phyloP scores from a whole-genome alignment of 2,888 invertebrate genomes.

The Lasioglossum leucozonium region DNA sequence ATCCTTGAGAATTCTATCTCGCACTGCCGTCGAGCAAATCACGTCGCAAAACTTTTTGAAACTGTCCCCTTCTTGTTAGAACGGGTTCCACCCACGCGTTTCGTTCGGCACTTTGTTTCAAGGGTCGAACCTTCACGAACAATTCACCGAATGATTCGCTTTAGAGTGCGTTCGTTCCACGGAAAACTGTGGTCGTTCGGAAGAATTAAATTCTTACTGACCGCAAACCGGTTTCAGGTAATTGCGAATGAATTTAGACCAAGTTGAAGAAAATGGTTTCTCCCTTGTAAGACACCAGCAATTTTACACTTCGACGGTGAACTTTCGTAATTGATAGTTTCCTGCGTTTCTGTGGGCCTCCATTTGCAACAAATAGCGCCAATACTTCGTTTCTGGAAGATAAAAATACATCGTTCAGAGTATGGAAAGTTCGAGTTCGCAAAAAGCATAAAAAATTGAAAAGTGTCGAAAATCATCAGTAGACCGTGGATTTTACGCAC shows the following conservation, averaged over 20 bases:
- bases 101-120: slow-evolving; percentile 15
- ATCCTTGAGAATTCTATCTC: slow-evolving; percentile 21
- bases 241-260: slow-evolving; percentile 34
- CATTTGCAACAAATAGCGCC: not conserved
- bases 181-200: slow-evolving; percentile 35
- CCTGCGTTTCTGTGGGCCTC: not conserved
- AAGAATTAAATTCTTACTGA: slow-evolving; percentile 36
- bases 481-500: no score
- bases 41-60: slow-evolving; percentile 19
- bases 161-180: slow-evolving; percentile 8
- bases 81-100: slow-evolving; percentile 37
- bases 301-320: not conserved
- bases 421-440: not conserved
- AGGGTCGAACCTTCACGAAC: slow-evolving; percentile 20
- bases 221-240: slow-evolving; percentile 44
- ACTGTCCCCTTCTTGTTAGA: not conserved
- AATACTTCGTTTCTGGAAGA: not conserved
- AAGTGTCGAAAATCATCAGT: no score
- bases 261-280: slow-evolving; percentile 10
- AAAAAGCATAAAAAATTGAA: no score
- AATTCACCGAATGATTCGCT: slow-evolving; percentile 20
- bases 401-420: not conserved
- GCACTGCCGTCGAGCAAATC: slow-evolving; percentile 3
- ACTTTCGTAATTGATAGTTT: slow-evolving; percentile 14
- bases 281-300: not conserved